Percentiles rank a stretch among this genome's conserved stretches.
Conservation (phyloP, 2,113 vertebrate species). For the Pterocles burchelli region DNA sequence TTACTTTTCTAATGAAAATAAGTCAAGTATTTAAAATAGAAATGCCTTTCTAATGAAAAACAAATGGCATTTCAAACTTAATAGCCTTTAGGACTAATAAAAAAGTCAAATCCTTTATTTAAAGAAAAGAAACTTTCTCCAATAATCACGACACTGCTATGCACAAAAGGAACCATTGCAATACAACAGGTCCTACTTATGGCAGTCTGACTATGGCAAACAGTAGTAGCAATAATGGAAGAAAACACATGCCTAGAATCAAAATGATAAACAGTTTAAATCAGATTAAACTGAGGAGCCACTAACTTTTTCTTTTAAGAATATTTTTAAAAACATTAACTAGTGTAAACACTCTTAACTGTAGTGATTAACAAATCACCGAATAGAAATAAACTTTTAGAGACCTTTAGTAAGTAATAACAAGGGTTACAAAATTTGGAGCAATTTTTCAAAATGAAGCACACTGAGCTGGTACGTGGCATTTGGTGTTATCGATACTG, state of each 20-base stretch:
- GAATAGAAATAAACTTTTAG: neutral
- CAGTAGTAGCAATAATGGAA: neutral
- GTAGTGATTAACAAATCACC: neutral
- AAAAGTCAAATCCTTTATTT: conserved; percentile 27
- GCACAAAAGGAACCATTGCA: neutral
- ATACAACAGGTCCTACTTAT: neutral
- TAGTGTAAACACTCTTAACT: neutral
- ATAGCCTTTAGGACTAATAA: conserved; percentile 36
- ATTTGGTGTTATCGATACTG: neutral
- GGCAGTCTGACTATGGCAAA: neutral
- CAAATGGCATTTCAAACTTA: conserved; percentile 63
- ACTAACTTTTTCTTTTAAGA: neutral
- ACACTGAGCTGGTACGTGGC: neutral
- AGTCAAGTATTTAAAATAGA: conserved; percentile 34
- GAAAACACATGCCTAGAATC: neutral
- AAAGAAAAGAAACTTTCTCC: neutral
- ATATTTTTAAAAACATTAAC: neutral
- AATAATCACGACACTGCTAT: neutral
- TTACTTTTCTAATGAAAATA: conserved; percentile 38
- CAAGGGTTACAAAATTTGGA: neutral
- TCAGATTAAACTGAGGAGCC: neutral
- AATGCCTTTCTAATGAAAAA: conserved; percentile 64
- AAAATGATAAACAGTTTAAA: neutral
- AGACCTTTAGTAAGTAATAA: neutral
- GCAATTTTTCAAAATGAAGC: neutral